These are phyloP conservation scores for Ataeniobius toweri DNA, from an alignment of 2,797 vertebrate species.

Conservation along the genomic window DNA sequence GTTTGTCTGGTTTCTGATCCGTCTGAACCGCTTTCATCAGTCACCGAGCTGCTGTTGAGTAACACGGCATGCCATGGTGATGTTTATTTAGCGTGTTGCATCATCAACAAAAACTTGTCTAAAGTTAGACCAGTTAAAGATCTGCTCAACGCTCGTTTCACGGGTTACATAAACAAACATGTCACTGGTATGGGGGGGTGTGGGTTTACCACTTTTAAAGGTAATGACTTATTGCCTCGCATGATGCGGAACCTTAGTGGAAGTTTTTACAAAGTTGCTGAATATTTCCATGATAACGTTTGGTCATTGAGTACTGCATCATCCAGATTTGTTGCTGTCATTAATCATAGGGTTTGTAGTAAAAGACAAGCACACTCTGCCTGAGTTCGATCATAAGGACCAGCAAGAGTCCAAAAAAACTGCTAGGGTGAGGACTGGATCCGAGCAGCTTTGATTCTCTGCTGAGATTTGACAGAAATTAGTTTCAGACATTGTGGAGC, in stretches of 20 bases:
- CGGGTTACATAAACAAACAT: neutral
- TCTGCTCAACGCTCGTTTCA: neutral
- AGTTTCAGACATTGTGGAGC: too few relatives aligned
- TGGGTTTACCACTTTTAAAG: neutral
- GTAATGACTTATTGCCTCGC: neutral
- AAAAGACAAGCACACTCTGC: too few relatives aligned
- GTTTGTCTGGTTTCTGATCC: constrained; percentile 6
- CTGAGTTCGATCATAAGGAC: too few relatives aligned
- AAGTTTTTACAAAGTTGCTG: neutral
- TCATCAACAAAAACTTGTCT: neutral
- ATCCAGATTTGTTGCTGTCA: too few relatives aligned
- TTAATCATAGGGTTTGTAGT: too few relatives aligned
- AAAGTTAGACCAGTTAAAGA: neutral
- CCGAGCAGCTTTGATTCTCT: too few relatives aligned
- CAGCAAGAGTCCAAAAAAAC: too few relatives aligned
- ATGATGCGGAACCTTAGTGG: neutral
- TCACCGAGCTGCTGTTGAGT: constrained; percentile 23
- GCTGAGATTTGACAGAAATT: too few relatives aligned
- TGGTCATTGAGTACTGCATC: neutral
- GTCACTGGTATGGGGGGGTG: neutral
- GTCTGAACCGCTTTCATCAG: constrained; percentile 17
- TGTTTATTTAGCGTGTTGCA: constrained; percentile 8
- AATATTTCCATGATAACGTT: neutral
- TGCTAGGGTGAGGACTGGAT: too few relatives aligned
- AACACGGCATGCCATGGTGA: constrained; percentile 15